Base-by-base conservation (phyloP, 2,113 vertebrate species). In the Pluvialis apricaria region DNA sequence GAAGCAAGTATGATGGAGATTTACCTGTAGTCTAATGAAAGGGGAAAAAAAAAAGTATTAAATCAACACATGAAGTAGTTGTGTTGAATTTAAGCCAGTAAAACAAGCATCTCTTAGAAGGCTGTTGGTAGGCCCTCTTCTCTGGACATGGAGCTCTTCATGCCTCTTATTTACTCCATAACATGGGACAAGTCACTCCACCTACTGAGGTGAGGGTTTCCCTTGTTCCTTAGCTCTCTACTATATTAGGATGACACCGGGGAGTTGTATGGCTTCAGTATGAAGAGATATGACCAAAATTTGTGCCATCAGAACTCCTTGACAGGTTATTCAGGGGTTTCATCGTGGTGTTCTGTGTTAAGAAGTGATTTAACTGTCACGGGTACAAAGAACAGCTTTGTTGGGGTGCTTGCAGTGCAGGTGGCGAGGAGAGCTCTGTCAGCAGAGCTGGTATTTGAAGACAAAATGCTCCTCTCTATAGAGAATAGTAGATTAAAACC, bases 21-120 rank as follows among this genome's bases (percentile, higher is more conserved):
- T n/a, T 36, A 34, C n/a, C 17, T 88, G 10, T n/a, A 76, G 42
- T 51, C 10, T 69, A 29, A 44, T 16, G 13, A 60, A 61, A 29
- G 15, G 29, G 2, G 2, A 3, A 6, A 3, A 14, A 6, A 13
- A 3, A 2, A 38, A 55, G 3, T 21, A 8, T 51, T 58, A 45
- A 57, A 76, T 45, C 26, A 68, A 38, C 10, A 45, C 6, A 8
- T 34, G 26, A 26, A 66, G 8, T 16, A 58, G 51, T 3, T 51
- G 15, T 85, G 16, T 64, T 60, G n/a, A 68, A 68, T 68, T 62
- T 28, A 38, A 36, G 31, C 11, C 26, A 52, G 6, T 65, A 86
- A 76, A 92, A 49, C 9, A 44, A 19, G 4, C 12, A 16, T 24
- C 18, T 80, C 62, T 72, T 45, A 54, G 25, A 32, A 20, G 61